Base-by-base conservation (phyloP, 2,888 invertebrate species). In the Cephus pulcher region DNA sequence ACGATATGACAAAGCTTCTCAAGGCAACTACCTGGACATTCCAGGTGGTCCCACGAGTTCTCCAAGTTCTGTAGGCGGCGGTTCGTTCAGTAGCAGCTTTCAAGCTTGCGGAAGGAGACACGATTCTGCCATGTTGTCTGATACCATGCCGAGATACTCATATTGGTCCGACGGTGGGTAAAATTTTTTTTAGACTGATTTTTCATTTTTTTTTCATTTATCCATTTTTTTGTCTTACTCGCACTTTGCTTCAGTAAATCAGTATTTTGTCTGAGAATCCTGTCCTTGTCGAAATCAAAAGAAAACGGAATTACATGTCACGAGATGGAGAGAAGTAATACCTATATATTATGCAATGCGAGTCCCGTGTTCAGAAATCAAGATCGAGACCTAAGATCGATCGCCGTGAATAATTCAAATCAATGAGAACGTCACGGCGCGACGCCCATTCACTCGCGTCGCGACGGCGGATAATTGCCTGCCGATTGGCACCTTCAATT, bases 21-120 rank as follows among this genome's bases (percentile, higher is more conserved):
- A 89, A 91, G 90, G 89, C 83, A 90, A 91, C 88, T 91, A 90
- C 84, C 87, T 90, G 82, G 90, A 90, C 84, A 90, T 91, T 90
- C 85, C 91, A 90, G 91, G 90, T 82, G 86, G 84, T 78, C 86
- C 88, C 12, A 81, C 87, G 40, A 86, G 86, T 34, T 86, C 88
- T 12, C 84, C 88, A 3, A 82, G 84, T 1, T 85, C 89, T 3
- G 90, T 91, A 87, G 78, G 87, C 71, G 84, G 87, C 40, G 84
- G 87, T 1, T 90, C 90, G 76, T 88, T 88, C 4, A 87, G 87
- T n/a, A 87, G 88, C 11, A 90, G 91, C 76, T 78, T 80, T n/a
- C 79, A 89, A 11, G 81, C 85, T 11, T 90, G 89, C 76, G 82
- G 86, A n/a, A 88, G 90, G 80, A 85, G 90, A 78, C 89, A 90